Conservation (phyloP, 2,113 vertebrate species). For the Tychaedon coryphoeus region DNA sequence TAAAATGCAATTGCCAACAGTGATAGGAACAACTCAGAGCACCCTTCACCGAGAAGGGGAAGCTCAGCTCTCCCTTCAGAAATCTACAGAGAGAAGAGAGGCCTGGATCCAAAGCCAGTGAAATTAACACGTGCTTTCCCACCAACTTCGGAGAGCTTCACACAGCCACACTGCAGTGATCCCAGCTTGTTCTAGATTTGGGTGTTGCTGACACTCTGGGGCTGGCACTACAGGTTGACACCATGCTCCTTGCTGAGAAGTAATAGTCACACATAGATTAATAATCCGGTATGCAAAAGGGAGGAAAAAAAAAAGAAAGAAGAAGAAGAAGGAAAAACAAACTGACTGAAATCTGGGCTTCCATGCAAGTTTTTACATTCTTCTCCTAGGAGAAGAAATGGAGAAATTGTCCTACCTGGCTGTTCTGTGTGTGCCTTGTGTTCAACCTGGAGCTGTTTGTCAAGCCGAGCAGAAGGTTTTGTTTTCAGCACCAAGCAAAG, state of each 20-base stretch:
- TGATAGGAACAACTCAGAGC: not conserved
- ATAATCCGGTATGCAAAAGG: not conserved
- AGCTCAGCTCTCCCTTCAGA: not conserved
- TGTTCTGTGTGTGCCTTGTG: not conserved
- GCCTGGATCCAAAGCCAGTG: not conserved
- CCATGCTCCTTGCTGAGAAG: not conserved
- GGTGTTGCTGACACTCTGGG: too few species aligned
- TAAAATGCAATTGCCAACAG: not conserved
- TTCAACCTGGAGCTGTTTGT: not conserved
- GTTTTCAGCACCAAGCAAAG: not conserved
- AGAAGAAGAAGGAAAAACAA: fast-evolving
- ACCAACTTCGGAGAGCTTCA: not conserved
- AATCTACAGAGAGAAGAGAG: not conserved
- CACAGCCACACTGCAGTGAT: not conserved
- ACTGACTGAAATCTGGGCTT: not conserved
- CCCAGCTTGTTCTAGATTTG: not conserved
- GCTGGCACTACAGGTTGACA: not conserved
- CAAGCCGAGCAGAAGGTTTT: not conserved
- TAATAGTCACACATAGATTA: not conserved
- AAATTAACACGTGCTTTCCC: not conserved
- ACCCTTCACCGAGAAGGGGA: not conserved
- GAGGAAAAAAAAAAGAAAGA: too few species aligned
- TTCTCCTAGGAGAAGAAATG: not conserved
- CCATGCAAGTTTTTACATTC: not conserved
- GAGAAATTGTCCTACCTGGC: not conserved